These are phyloP conservation scores for Lasioglossum marginatum DNA, from an alignment of 2,888 invertebrate genomes.

Conservation along the genomic window DNA sequence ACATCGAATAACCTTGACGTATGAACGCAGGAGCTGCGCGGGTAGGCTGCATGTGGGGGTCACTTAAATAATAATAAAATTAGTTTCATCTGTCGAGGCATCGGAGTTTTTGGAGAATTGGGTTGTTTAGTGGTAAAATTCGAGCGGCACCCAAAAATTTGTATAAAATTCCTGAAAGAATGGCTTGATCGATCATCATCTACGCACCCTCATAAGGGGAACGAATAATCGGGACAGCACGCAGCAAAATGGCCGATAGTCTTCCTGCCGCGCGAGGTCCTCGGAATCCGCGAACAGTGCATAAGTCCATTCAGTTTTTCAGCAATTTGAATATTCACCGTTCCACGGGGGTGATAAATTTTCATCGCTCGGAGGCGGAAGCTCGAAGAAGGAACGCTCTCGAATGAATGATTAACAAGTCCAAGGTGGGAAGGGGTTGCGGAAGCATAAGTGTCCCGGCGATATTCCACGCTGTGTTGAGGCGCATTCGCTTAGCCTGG, in stretches of 20 bases:
- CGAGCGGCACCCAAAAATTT: too few species aligned
- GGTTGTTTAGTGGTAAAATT: too few species aligned
- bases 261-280: neutral
- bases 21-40: too few species aligned
- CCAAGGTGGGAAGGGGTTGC: neutral
- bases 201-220: neutral
- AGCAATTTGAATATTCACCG: constrained; percentile 1
- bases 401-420: constrained; percentile 8
- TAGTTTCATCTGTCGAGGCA: too few species aligned
- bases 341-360: neutral
- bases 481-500: neutral
- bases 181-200: neutral
- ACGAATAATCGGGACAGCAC: neutral
- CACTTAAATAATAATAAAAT: too few species aligned
- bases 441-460: neutral
- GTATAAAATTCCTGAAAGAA: too few species aligned
- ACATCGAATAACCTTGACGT: too few species aligned
- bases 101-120: too few species aligned
- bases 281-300: neutral
- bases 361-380: neutral
- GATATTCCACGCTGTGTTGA: neutral
- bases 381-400: neutral
- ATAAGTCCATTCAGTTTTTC: neutral
- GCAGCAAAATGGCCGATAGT: neutral
- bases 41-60: too few species aligned